phyloP scores from a whole-genome alignment of 2,113 vertebrate genomes.

The Pygoscelis adeliae region DNA sequence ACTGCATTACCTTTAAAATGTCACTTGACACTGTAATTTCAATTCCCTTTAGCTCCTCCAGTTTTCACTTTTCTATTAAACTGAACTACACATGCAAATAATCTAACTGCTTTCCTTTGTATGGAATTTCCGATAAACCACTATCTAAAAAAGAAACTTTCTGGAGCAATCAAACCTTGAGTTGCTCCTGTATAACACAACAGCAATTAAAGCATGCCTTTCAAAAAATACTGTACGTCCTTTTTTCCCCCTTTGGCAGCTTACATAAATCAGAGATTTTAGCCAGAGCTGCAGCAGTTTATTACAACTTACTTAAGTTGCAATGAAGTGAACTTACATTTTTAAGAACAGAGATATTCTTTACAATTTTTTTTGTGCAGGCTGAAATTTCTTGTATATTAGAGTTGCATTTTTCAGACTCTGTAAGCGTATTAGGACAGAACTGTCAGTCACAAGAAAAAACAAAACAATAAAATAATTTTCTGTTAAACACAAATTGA shows the following conservation, averaged over 20 bases:
- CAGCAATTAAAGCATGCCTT: neutral
- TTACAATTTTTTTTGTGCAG: neutral
- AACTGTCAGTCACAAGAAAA: neutral
- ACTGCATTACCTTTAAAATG: slow-evolving; percentile 42
- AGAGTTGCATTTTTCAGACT: neutral
- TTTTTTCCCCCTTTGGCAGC: neutral
- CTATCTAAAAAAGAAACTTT: slow-evolving; percentile 35
- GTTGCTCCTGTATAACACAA: neutral
- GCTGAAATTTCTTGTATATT: neutral
- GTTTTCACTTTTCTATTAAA: slow-evolving; percentile 27
- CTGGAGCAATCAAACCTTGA: neutral
- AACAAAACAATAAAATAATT: neutral
- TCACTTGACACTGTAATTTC: slow-evolving; percentile 54
- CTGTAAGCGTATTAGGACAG: neutral
- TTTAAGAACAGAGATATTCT: neutral
- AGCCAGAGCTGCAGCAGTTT: neutral
- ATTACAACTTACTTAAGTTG: neutral
- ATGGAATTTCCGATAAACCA: slow-evolving; percentile 27
- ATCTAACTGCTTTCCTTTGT: slow-evolving; percentile 16
- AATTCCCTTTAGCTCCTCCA: slow-evolving; percentile 6
- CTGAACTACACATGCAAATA: slow-evolving; percentile 59
- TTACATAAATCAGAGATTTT: neutral
- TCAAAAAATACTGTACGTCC: neutral
- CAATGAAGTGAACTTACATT: neutral
- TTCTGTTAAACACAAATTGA: neutral